phyloP scores from a whole-genome alignment of 2,113 vertebrate species.

The Urocitellus parryii region DNA sequence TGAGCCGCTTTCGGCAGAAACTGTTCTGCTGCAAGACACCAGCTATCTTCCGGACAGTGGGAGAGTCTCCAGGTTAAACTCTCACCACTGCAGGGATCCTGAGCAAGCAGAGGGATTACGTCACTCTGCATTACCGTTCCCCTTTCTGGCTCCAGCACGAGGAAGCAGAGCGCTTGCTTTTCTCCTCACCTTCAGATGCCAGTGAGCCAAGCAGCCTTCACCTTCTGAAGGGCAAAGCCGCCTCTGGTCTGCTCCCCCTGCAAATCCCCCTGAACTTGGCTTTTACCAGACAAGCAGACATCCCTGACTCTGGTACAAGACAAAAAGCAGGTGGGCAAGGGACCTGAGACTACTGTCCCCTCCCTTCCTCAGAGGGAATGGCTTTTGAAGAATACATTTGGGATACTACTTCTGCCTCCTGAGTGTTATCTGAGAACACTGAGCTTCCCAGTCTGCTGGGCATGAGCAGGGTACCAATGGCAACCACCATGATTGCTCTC shows the following conservation, averaged over 20 bases:
- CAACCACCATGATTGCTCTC: neutral
- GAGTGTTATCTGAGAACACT: neutral
- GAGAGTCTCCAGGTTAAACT: conserved; percentile 19
- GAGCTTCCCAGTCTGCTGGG: neutral
- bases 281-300: neutral
- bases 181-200: neutral
- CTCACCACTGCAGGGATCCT: conserved; percentile 20
- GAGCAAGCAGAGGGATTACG: neutral
- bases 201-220: neutral
- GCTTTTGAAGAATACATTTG: neutral
- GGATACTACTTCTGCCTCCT: neutral
- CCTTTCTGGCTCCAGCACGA: neutral
- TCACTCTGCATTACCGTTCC: conserved; percentile 18
- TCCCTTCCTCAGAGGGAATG: neutral
- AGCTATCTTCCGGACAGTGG: neutral
- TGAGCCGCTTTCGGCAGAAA: neutral
- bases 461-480: neutral
- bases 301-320: neutral
- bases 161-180: neutral
- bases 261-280: neutral
- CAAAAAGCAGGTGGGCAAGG: neutral
- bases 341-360: neutral
- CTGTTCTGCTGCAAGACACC: neutral
- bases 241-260: neutral
- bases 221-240: conserved; percentile 41